A percentile compares a stretch with the other conserved stretches of the same genome.
These are phyloP conservation scores for Merluccius polli DNA, from an alignment of 2,797 vertebrate genomes.

Conservation along the genomic window DNA sequence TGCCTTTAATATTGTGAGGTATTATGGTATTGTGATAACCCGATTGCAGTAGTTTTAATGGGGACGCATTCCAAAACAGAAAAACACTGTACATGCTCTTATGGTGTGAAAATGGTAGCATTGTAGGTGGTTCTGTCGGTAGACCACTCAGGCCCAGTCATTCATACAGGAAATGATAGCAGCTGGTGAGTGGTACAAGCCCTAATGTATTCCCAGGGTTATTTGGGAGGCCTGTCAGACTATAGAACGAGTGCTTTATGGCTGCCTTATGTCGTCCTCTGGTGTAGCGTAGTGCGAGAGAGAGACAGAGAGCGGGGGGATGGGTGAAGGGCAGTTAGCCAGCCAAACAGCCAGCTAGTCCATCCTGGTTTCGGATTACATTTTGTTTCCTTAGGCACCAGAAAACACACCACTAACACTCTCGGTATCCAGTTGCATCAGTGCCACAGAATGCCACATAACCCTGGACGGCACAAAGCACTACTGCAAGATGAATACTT, in stretches of 20 bases:
- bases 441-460: constrained; percentile 31
- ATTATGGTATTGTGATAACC: too few species aligned
- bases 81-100: not conserved
- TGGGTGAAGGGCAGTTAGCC: constrained; percentile 50
- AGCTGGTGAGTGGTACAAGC: constrained; percentile 36
- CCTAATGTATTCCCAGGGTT: constrained; percentile 53
- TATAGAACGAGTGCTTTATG: constrained; percentile 55
- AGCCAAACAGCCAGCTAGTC: constrained; percentile 56
- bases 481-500: constrained; percentile 13
- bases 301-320: not conserved
- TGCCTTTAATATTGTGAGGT: not conserved
- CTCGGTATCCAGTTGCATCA: constrained; percentile 48
- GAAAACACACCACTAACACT: constrained; percentile 65
- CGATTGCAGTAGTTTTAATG: not conserved
- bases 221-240: constrained; percentile 46
- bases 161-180: constrained; percentile 33
- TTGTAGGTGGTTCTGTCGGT: constrained; percentile 19
- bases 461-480: constrained; percentile 28
- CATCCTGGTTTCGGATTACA: constrained; percentile 72
- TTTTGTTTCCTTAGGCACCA: constrained; percentile 77
- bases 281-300: constrained; percentile 37
- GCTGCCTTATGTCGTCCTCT: constrained; percentile 60
- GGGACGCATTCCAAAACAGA: not conserved
- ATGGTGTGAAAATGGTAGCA: not conserved
- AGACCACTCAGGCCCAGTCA: constrained; percentile 22